Conservation (phyloP, 2,797 vertebrate genomes). For the Propithecus perrieri region DNA sequence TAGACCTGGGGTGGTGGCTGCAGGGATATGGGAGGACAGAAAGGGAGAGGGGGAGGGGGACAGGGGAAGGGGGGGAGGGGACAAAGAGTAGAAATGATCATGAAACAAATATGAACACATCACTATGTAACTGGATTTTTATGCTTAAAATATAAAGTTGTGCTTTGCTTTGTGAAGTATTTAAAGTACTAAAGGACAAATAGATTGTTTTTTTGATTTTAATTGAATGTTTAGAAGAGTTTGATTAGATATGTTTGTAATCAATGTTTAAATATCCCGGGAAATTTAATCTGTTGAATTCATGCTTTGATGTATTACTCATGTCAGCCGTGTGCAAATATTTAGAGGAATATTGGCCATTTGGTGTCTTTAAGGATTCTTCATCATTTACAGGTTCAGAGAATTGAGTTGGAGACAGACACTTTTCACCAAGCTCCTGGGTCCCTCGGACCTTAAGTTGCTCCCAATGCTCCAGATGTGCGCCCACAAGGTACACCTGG, state of each 20-base stretch:
- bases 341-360: not conserved
- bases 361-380: not conserved
- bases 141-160: not conserved
- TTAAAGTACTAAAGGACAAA: not conserved
- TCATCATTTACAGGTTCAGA: not conserved
- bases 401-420: not conserved
- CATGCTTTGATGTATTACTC: too few species aligned
- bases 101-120: accelerated
- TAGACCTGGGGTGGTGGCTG: not conserved
- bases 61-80: too few species aligned
- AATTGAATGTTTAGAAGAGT: not conserved
- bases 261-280: not conserved
- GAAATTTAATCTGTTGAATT: not conserved
- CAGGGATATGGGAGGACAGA: not conserved
- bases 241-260: too few species aligned
- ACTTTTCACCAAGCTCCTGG: accelerated
- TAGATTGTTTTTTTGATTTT: not conserved
- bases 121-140: not conserved
- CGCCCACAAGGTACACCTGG: not conserved
- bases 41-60: not conserved
- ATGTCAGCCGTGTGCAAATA: not conserved
- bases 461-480: accelerated
- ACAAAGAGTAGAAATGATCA: accelerated
- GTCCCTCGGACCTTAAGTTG: not conserved
- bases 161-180: accelerated